Evolutionary conservation across 2,113 vertebrate genomes (phyloP).

Genomic region (Steatornis caripensis): DNA sequence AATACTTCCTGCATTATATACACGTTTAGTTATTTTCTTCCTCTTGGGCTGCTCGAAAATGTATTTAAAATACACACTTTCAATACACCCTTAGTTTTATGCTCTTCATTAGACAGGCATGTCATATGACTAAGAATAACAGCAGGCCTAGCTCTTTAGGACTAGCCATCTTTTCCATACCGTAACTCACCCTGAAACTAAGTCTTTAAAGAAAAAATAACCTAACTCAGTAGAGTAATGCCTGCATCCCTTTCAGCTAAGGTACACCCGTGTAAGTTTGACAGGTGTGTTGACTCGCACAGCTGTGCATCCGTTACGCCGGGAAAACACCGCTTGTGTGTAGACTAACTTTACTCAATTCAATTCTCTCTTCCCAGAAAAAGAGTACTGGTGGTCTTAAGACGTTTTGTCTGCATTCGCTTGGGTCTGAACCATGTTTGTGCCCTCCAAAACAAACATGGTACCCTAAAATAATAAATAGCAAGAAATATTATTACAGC

Average conservation of each 20-base stretch:
- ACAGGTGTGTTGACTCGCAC: neutral
- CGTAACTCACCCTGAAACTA: neutral
- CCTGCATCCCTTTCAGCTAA: neutral
- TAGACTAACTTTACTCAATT: neutral
- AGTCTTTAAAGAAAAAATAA: neutral
- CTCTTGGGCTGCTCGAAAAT: neutral
- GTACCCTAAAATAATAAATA: fast-evolving
- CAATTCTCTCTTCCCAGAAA: neutral
- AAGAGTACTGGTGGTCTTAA: neutral
- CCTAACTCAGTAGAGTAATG: neutral
- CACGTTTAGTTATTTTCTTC: fast-evolving
- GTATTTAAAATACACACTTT: neutral
- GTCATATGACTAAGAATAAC: neutral
- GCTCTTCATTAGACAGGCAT: neutral
- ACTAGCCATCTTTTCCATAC: neutral
- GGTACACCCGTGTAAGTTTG: neutral
- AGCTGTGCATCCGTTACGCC: neutral
- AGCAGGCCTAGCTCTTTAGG: neutral
- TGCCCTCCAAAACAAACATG: neutral
- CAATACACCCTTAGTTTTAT: neutral
- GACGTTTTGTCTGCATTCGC: neutral
- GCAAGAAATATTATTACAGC: neutral
- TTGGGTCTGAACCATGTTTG: neutral
- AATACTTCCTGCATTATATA: neutral
- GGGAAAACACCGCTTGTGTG: neutral